Base-by-base conservation (phyloP, 2,797 vertebrate species). In the Hyperoplus lanceolatus region DNA sequence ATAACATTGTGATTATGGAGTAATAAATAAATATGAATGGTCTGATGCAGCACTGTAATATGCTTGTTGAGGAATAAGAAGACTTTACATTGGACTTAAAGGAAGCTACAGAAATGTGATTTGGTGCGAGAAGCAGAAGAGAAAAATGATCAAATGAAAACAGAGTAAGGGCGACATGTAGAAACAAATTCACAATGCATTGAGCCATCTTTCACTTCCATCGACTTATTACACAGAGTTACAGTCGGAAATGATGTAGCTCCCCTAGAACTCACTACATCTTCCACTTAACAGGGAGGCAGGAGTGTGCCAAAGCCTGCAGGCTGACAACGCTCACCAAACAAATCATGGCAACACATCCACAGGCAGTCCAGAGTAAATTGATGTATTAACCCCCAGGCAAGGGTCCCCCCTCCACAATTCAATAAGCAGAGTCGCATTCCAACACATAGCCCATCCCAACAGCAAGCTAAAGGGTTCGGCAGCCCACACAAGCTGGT, bases 381-480 rank as follows among this genome's bases (percentile, higher is more conserved):
- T 93, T 94, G 92, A 94, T 94, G 86, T 87, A 94, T 93, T 95
- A 93, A 93, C 93, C 94, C 93, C 84, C 83, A 92, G 92, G 93
- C 93, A 87, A 94, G 85, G 88, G 85, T 87, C 89, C 83, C 86
- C 83, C 80, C 82, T 86, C 84, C 89, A 94, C 89, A 92, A 94
- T 93, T 93, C 92, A 92, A 94, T 93, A 94, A 93, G 85, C 80
- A 67, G 79, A 92, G 86, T 89, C 63, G 62, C 88, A 86, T 87
- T 93, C 85, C 86, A 86, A 86, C 87, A 90, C 90, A 29, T 29
- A 29, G 29, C 29, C 29, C 3, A 87, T 89, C 79, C 76, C 76
- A 81, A 89, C 80, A 70, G 85, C 82, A 86, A 87, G 72, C 87
- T 68, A 63, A 82, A 83, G 74, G 73, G 83, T 83, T 79, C 82